These are phyloP conservation scores for Drosophila navojoa DNA, from an alignment of 1,140 invertebrate genomes.

Conservation along the genomic window DNA sequence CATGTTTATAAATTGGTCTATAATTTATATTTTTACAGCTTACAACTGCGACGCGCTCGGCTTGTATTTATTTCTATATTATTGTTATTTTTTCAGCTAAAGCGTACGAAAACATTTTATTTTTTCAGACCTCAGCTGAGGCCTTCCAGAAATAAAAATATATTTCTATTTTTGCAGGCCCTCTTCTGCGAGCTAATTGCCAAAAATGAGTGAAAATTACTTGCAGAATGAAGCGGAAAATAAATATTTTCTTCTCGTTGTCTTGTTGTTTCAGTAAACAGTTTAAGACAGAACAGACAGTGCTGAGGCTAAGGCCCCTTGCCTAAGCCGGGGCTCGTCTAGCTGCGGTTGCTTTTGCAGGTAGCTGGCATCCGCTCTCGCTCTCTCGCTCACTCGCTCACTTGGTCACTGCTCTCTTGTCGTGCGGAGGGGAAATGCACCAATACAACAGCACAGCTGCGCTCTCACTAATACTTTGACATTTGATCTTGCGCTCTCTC, in stretches of 20 bases:
- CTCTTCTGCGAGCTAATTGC: constrained; percentile 58
- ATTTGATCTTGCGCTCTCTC: constrained; percentile 26
- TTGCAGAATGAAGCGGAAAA: constrained; percentile 43
- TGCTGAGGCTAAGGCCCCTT: constrained; percentile 45
- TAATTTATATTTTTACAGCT: constrained; percentile 83
- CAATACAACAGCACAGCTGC: constrained; percentile 30
- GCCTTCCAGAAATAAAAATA: background rate
- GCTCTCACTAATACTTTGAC: constrained; percentile 48
- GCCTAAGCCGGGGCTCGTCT: constrained; percentile 49
- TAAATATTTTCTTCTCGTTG: constrained; percentile 47
- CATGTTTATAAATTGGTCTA: constrained; percentile 83
- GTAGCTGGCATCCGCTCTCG: constrained; percentile 23
- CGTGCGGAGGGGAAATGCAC: constrained; percentile 62
- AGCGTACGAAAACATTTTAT: constrained; percentile 15
- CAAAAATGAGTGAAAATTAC: constrained; percentile 62
- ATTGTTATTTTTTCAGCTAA: constrained; percentile 34
- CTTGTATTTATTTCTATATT: constrained; percentile 29
- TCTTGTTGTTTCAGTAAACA: constrained; percentile 67
- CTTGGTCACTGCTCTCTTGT: constrained; percentile 7
- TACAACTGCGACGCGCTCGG: constrained; percentile 16
- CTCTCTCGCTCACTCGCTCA: background rate
- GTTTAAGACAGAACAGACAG: constrained; percentile 37
- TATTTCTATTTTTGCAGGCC: constrained; percentile 60
- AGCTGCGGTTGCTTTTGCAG: constrained; percentile 18
- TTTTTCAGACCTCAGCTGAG: constrained; percentile 33